Evolutionary conservation across 2,888 invertebrate species (phyloP), one percentile per base, ranked within the genome.

Genomic region (Conistra vaccinii): DNA sequence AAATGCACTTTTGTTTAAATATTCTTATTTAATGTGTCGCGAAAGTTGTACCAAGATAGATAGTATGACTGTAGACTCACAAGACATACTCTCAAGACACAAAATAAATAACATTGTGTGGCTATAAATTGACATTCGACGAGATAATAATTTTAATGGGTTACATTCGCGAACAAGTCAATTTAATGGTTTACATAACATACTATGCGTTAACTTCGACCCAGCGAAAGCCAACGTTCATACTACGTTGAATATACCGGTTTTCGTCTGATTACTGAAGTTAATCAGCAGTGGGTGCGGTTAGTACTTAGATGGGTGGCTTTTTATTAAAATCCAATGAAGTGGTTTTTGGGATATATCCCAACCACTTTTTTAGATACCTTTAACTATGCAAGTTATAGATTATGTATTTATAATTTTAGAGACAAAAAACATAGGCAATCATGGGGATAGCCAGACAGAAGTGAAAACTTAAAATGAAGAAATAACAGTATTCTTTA

Each of bases 251-350:
- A 29, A 29, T 29, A 29, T 5, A 10, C 58, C 20, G 20, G 94
- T 94, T 94, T 93, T 94, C 94, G 93, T 94, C 94, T 93, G 94
- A 95, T 94, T 94, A 95, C 94, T 93, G 94, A 94, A 93, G 93
- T 94, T 93, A 94, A 94, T 93, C 95, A 94, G 93, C 93, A 91
- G 3, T 42, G 12, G 42, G 42, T 12, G 93, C 89, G 92, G 92
- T 94, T 92, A 94, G 94, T 95, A 94, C 93, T 94, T 94, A 93
- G 94, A 95, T 95, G 93, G 94, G 94, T 95, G 94, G n/a, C n/a
- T n/a, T n/a, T n/a, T n/a, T n/a, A n/a, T n/a, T n/a, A n/a, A n/a
- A n/a, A n/a, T n/a, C n/a, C n/a, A n/a, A n/a, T n/a, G n/a, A n/a
- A n/a, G n/a, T n/a, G n/a, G n/a, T n/a, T n/a, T n/a, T n/a, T n/a